Evolutionary conservation across 2,113 vertebrate genomes (phyloP).

Genomic region (Sporophila hypoxantha): DNA sequence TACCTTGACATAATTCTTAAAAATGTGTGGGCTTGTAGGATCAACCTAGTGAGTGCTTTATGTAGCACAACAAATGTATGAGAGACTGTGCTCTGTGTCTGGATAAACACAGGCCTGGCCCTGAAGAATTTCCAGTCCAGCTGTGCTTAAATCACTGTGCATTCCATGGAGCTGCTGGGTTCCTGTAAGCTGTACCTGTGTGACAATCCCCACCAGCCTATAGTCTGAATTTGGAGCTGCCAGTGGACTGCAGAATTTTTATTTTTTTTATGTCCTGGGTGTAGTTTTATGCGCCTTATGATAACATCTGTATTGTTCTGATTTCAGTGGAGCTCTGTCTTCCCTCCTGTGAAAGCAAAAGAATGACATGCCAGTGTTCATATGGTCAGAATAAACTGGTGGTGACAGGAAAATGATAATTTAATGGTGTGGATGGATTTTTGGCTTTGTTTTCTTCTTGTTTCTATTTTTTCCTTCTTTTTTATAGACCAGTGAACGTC

Average conservation of each 20-base stretch:
- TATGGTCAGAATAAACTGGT: neutral
- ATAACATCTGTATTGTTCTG: neutral
- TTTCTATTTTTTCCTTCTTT: neutral
- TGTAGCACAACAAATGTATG: neutral
- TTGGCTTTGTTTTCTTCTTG: slow-evolving; percentile 2
- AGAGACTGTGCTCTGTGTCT: neutral
- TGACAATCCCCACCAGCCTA: neutral
- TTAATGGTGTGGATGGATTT: neutral
- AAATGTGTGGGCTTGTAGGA: neutral
- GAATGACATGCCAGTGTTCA: neutral
- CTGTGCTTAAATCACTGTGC: neutral
- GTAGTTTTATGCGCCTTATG: neutral
- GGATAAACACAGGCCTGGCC: neutral
- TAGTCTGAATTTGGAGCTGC: neutral
- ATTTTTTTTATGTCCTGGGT: neutral
- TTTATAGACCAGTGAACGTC: neutral
- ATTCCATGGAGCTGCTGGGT: neutral
- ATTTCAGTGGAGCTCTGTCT: neutral
- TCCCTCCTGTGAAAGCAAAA: neutral
- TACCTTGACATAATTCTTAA: neutral
- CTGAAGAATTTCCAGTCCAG: neutral
- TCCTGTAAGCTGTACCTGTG: neutral
- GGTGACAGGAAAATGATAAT: neutral
- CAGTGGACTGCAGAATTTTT: neutral
- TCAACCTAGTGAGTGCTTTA: neutral